Evolutionary conservation across 2,797 vertebrate species (phyloP).

Genomic region (Pteronotus mesoamericanus): DNA sequence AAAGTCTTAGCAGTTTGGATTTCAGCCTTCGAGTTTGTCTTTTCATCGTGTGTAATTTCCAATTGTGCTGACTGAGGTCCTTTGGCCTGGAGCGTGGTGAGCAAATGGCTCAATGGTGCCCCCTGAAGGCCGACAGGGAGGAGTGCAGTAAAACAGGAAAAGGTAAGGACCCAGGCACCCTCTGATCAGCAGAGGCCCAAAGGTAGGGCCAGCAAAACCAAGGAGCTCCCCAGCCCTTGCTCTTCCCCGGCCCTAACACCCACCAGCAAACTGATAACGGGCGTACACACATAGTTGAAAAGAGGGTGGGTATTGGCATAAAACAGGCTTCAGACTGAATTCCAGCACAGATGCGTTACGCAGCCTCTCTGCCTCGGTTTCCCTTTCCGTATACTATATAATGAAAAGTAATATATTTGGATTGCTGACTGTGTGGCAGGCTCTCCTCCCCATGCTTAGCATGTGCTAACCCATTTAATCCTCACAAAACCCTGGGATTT

Average conservation of each 20-base stretch:
- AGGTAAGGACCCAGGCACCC: background rate
- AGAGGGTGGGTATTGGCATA: background rate
- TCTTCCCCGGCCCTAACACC: background rate
- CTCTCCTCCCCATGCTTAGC: background rate
- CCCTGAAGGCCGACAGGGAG: conserved; percentile 54
- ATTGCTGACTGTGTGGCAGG: background rate
- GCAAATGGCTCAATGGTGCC: conserved; percentile 75
- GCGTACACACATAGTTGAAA: rapidly evolving
- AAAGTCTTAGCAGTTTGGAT: conserved; percentile 21
- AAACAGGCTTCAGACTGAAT: background rate
- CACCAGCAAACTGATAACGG: background rate
- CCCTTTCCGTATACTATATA: background rate
- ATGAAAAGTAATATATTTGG: background rate
- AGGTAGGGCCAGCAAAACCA: background rate
- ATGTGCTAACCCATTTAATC: background rate
- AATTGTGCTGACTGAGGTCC: background rate
- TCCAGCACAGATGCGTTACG: background rate
- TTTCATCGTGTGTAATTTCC: conserved; percentile 1
- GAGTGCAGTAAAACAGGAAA: background rate
- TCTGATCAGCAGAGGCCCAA: too few relatives aligned
- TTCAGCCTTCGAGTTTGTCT: background rate
- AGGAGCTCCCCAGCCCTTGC: too few relatives aligned
- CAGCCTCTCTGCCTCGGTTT: background rate
- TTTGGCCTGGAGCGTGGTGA: background rate
- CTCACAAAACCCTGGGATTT: background rate